Base-by-base conservation (phyloP, 2,113 vertebrate genomes). In the Choloepus hoffmanni region DNA sequence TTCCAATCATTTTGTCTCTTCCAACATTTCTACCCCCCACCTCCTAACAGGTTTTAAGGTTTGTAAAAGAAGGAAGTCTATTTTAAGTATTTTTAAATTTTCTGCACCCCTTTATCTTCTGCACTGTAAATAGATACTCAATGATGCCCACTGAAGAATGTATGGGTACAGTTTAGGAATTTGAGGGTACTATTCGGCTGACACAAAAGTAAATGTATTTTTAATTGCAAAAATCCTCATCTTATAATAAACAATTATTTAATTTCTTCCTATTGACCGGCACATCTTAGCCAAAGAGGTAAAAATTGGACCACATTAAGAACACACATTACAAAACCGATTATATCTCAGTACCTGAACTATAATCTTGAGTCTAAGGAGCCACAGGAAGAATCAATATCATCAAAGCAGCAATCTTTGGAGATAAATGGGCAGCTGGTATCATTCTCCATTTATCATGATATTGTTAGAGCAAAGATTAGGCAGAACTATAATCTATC, bases 321-420 rank as follows among this genome's bases (percentile, higher is more conserved):
- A 96, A 28, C 26, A 76, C 45, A 63, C 86, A 95, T 92, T 63
- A 81, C 63, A 72, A 95, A 96, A 86, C 87, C 84, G 94, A 77
- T 97, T 88, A 53, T 67, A 36, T 92, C 45, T 94, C 74, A 18
- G 6, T 84, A 81, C 26, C 60, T 92, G 79, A 92, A 40, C 89
- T 84, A 89, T 91, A 93, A 93, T 89, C 65, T 84, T 90, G 74
- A 79, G n/a, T 40, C 76, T 90, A 74, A 82, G 83, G 53, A 96
- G 68, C 62, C 76, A 93, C 81, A 74, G 72, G 58, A 96, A 97
- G 81, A 96, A 97, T 98, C 96, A 79, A 93, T 98, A 96, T 70
- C 73, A 88, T 97, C 95, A 94, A 78, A 73, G 81, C 36, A 78
- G 73, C 63, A 87, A 96, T 96, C 84, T 60, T 55, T 33, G 67